Conservation (phyloP, 2,797 vertebrate genomes). For the Anableps anableps region DNA sequence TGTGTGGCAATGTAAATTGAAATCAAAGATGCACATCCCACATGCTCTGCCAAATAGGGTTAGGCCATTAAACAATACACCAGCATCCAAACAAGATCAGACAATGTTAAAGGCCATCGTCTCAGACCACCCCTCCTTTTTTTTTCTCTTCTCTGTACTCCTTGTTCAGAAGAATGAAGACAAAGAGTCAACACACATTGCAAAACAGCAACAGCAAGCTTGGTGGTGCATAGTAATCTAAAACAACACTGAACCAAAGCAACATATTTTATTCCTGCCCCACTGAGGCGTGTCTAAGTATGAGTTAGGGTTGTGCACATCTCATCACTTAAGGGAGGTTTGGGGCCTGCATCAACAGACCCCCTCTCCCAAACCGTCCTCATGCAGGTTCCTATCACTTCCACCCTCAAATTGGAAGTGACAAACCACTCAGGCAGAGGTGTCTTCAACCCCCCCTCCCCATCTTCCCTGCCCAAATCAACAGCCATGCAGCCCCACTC, state of each 20-base stretch:
- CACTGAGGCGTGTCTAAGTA: constrained; percentile 58
- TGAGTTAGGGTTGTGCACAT: constrained; percentile 60
- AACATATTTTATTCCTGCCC: constrained; percentile 48
- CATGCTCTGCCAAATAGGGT: constrained; percentile 52
- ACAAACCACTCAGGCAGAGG: constrained; percentile 79
- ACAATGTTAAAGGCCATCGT: constrained; percentile 61
- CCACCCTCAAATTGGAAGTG: constrained; percentile 79
- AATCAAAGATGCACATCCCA: constrained; percentile 47
- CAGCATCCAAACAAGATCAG: constrained; percentile 67
- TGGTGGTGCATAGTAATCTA: constrained; percentile 65
- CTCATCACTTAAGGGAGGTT: constrained; percentile 70
- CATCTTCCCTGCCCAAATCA: constrained; percentile 44
- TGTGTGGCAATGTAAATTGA: constrained; percentile 37
- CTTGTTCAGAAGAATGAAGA: constrained; percentile 56
- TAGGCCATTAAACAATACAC: constrained; percentile 54
- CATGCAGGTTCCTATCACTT: constrained; percentile 69
- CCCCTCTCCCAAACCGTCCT: constrained; percentile 3
- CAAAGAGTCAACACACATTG: constrained; percentile 49
- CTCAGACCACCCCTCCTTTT: constrained; percentile 4
- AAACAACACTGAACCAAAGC: constrained; percentile 63
- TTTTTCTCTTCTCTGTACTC: constrained; percentile 14
- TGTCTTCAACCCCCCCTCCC: constrained; percentile 60
- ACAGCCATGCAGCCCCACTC: constrained; percentile 71
- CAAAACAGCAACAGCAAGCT: constrained; percentile 49
- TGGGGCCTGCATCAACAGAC: constrained; percentile 53